Conservation (phyloP, 1,140 invertebrate species). For the Trinorchestia longiramus region DNA sequence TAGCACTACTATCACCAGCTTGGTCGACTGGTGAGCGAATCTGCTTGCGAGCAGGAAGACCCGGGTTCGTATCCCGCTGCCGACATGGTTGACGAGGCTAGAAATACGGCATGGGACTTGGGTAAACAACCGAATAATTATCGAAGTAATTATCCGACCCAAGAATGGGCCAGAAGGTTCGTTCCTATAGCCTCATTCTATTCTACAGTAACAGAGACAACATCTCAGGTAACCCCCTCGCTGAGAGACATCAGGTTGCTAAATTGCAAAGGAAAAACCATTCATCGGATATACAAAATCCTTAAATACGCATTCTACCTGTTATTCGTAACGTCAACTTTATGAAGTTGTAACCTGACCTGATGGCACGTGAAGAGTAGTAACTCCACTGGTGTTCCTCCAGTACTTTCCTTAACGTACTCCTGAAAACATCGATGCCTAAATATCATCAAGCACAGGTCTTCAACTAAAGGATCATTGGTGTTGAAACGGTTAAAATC, state of each 20-base stretch:
- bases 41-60: too few relatives aligned
- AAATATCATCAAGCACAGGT: background rate
- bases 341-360: background rate
- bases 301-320: background rate
- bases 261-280: background rate
- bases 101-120: too few relatives aligned
- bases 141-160: too few relatives aligned
- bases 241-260: background rate
- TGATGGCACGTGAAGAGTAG: background rate
- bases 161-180: too few relatives aligned
- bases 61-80: too few relatives aligned
- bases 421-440: background rate
- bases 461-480: background rate
- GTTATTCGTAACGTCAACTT: background rate
- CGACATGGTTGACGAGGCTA: too few relatives aligned
- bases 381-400: background rate
- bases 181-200: too few relatives aligned
- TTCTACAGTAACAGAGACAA: too few relatives aligned
- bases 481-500: background rate
- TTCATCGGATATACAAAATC: background rate
- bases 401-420: background rate
- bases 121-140: too few relatives aligned
- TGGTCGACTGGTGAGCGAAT: too few relatives aligned
- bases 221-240: too few relatives aligned
- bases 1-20: too few relatives aligned